These are phyloP conservation scores for Folsomia manolachei DNA, from an alignment of 2,888 invertebrate species.

Conservation along the genomic window DNA sequence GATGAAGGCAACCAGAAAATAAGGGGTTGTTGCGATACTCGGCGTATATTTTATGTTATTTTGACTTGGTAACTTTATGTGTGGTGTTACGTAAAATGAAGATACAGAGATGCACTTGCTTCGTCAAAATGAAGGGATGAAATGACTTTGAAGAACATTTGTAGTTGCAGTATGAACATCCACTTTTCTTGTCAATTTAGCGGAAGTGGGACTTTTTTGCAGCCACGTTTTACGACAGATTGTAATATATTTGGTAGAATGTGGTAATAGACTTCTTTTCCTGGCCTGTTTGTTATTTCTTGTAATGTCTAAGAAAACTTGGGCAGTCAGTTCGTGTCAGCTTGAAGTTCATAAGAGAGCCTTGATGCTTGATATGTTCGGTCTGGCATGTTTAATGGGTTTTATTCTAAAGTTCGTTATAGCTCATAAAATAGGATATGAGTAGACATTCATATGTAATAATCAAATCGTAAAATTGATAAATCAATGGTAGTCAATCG, in stretches of 20 bases:
- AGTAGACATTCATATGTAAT: too few relatives aligned
- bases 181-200: slow-evolving; percentile 24
- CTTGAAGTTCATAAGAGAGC: too few relatives aligned
- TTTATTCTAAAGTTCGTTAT: too few relatives aligned
- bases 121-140: not conserved
- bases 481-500: too few relatives aligned
- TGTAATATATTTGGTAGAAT: not conserved
- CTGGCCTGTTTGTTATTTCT: too few relatives aligned
- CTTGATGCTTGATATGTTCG: too few relatives aligned
- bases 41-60: not conserved
- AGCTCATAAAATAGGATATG: too few relatives aligned
- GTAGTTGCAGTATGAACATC: slow-evolving; percentile 3
- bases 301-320: too few relatives aligned
- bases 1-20: slow-evolving; percentile 12
- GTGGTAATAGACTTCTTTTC: not conserved
- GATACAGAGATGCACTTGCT: not conserved
- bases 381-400: too few relatives aligned
- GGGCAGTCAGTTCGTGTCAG: too few relatives aligned
- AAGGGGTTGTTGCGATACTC: slow-evolving; percentile 3
- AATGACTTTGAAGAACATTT: not conserved
- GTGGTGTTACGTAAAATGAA: not conserved
- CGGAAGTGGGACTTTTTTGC: slow-evolving; percentile 18
- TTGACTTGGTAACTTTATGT: not conserved
- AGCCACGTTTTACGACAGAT: slow-evolving; percentile 10
- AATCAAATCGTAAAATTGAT: too few relatives aligned